Percentiles rank a stretch among this genome's conserved stretches.
These are phyloP conservation scores for Eupithecia inturbata DNA, from an alignment of 2,888 invertebrate genomes.

Conservation along the genomic window DNA sequence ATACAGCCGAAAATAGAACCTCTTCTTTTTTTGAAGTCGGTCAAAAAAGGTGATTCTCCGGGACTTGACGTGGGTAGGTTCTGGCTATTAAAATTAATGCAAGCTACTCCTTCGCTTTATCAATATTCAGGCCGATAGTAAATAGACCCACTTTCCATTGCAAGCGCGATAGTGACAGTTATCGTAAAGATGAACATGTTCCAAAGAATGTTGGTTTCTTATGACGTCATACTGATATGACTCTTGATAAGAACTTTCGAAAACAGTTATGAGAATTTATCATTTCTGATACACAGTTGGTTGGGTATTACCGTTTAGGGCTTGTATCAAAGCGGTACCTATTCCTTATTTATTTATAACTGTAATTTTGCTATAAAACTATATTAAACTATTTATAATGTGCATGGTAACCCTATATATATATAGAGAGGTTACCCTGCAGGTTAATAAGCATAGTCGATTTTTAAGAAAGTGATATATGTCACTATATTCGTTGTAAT, in stretches of 20 bases:
- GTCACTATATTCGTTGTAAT: no score
- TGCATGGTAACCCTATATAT: background rate
- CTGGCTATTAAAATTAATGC: background rate
- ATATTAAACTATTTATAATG: background rate
- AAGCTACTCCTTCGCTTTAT: background rate
- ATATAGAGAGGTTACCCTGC: background rate
- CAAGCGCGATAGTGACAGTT: conserved; percentile 17
- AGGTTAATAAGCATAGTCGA: no score
- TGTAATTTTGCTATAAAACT: background rate
- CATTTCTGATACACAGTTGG: background rate
- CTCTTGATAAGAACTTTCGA: conserved; percentile 11
- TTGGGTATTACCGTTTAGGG: background rate
- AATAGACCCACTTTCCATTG: conserved; percentile 11
- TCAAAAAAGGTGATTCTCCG: no score
- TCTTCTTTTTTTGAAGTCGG: no score
- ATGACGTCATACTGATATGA: conserved; percentile 25
- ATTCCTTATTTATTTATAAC: background rate
- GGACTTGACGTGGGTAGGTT: background rate
- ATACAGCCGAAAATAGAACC: no score
- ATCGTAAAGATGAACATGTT: conserved; percentile 15
- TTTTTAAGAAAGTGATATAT: no score
- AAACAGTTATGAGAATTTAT: conserved; percentile 1
- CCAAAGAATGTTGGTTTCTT: conserved; percentile 13
- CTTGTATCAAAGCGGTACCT: background rate
- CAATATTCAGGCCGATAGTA: background rate